Evolutionary conservation across 2,888 invertebrate genomes (phyloP).

Genomic region (Didymodactylos carnosus): DNA sequence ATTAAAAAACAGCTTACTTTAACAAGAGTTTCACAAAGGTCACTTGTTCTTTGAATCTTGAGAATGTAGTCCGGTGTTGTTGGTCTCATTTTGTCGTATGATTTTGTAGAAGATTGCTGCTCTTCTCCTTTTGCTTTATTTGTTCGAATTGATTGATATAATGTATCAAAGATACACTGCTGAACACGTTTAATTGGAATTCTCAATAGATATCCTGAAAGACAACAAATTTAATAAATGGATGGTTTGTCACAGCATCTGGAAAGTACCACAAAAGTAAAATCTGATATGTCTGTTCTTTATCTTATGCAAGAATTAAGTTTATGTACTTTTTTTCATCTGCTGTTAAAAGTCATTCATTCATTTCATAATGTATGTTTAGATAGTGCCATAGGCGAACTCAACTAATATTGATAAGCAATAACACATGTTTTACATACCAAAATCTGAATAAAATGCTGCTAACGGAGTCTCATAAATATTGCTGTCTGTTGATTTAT

Average conservation of each 20-base stretch:
- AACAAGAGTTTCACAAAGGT: constrained; percentile 31
- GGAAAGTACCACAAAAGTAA: too few relatives aligned
- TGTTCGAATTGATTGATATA: background rate
- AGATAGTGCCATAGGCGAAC: too few relatives aligned
- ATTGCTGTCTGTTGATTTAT: constrained; percentile 31
- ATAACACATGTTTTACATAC: background rate
- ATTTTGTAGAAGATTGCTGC: constrained; percentile 6
- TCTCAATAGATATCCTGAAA: background rate
- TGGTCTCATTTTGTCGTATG: constrained; percentile 4
- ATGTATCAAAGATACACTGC: constrained; percentile 5
- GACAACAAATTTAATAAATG: too few relatives aligned
- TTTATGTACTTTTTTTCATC: too few relatives aligned
- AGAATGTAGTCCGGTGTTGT: background rate
- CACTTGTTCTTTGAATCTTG: constrained; percentile 27
- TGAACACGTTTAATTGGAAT: background rate
- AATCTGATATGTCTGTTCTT: too few relatives aligned
- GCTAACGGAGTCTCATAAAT: constrained; percentile 18
- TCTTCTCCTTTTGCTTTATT: too few relatives aligned
- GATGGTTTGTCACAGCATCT: too few relatives aligned
- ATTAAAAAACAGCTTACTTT: constrained; percentile 20
- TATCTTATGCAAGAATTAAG: too few relatives aligned
- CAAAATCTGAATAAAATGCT: background rate
- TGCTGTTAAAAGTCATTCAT: too few relatives aligned
- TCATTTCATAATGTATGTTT: too few relatives aligned
- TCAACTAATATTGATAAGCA: too few relatives aligned